Base-by-base conservation (phyloP, 2,113 vertebrate genomes). In the Physeter macrocephalus region DNA sequence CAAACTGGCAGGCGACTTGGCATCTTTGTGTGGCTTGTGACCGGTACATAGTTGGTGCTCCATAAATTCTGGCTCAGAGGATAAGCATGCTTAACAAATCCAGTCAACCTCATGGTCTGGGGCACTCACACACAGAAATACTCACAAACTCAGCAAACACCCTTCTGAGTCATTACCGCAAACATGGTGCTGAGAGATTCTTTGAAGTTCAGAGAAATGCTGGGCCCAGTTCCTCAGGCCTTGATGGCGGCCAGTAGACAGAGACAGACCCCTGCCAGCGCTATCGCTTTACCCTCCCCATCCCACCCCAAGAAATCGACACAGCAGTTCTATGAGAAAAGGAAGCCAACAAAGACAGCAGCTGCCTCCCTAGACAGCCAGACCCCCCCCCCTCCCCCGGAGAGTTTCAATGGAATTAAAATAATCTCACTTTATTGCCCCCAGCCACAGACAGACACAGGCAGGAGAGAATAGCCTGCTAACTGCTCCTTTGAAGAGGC, bases 361-460 rank as follows among this genome's bases (percentile, higher is more conserved):
- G 80, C 84, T 20, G 23, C 80, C 80, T 87, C 89, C 67, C 74
- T 92, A 0, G 1, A 67, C 14, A 71, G 82, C 27, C 86, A 88
- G 54, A 85, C 52, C 93, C 49, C 39, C 39, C 39, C 39, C 39
- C 39, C 39, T 4, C 39, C 39, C 87, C 78, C 8, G 13, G 77
- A 96, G 95, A 93, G 96, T 95, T 95, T 88, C 85, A 94, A 96
- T 83, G 57, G 81, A 91, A 97, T 95, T 94, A 88, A 97, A 97
- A 95, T 97, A 83, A 95, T 96, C 91, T 96, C 81, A n/a, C 77
- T 88, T 41, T 78, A n/a, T 66, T 49, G 72, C 67, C 80, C 75
- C 71, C 90, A 90, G 11, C 84, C 88, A 59, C 84, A 86, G 69
- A 83, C 46, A 82, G 82, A 69, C 78, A 86, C 46, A 46, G 62